Evolutionary conservation across 2,888 invertebrate genomes (phyloP), one percentile per base, ranked within the genome.

Genomic region (Lordiphosa andalusiaca): DNA sequence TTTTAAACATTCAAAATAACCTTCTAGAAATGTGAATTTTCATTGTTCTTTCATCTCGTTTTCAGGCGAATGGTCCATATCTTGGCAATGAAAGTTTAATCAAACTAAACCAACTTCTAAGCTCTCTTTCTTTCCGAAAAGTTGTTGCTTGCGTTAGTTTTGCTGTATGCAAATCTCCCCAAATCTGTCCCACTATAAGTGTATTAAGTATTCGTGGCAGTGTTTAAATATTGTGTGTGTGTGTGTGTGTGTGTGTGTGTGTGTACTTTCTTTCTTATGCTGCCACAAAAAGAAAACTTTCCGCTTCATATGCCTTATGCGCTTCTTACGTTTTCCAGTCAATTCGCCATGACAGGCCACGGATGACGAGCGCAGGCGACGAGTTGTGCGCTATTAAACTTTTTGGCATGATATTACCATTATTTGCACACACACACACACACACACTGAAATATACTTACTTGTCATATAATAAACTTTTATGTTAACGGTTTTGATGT

Each of bases 391-490:
- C 77, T 81, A 77, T 81, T 77, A 77, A 77, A 64, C 81, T 77
- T 77, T 77, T 74, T 70, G 81, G 74, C 77, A 74, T 70, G 70
- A 69, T 74, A 77, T 78, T 72, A 65, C 70, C 73, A 67, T 67
- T 75, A 78, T 76, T 78, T 70, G 62, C 50, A 35, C 19, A 40
- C 25, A 38, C 38, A 40, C 35, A 41, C 21, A 40, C 23, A 41
- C 9, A 49, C 4, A 25, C 0, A 41, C 13, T 30, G 16, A 73
- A 73, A 71, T 71, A 58, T 69, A 76, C 76, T 73, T 71, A 81
- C 81, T 78, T 77, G 74, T 74, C 77, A 78, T 78, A 78, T 81
- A 78, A 78, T 78, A 78, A 78, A 78, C 67, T 78, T 78, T 78
- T 77, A 78, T 78, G 77, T 74, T 78, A 78, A 77, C 72, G 81